Evolutionary conservation across 1,140 invertebrate genomes (phyloP).

Genomic region (Papilio glaucus): DNA sequence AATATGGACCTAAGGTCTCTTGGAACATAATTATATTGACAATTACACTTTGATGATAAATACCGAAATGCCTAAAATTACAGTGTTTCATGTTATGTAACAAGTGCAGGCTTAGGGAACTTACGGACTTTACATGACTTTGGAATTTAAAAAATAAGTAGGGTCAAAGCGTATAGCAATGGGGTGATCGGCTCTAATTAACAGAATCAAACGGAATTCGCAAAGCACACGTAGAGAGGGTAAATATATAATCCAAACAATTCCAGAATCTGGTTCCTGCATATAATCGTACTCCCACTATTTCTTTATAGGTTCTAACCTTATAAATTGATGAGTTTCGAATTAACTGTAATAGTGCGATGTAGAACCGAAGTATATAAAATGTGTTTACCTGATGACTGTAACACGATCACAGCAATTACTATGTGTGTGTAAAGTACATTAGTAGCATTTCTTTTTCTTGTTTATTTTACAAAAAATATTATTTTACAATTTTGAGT

Average conservation of each 20-base stretch:
- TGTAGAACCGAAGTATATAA: constrained; percentile 9
- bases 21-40: no score
- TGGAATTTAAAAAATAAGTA: not conserved
- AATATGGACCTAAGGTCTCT: no score
- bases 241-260: constrained; percentile 8
- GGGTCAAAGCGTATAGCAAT: constrained; percentile 19
- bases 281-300: constrained; percentile 8
- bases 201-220: not conserved
- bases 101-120: no score
- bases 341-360: not conserved
- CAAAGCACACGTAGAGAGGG: not conserved
- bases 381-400: constrained; percentile 16
- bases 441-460: no score
- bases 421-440: no score
- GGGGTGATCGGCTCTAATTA: not conserved
- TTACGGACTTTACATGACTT: no score
- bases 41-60: no score
- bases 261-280: not conserved
- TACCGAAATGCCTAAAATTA: no score
- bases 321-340: not conserved
- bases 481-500: no score
- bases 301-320: not conserved
- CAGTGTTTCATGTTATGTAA: no score
- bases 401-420: not conserved
- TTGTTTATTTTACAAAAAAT: no score